Percentiles rank a stretch among this genome's conserved stretches.
phyloP scores from a whole-genome alignment of 2,797 vertebrate species.

The Sibirionetta formosa region DNA sequence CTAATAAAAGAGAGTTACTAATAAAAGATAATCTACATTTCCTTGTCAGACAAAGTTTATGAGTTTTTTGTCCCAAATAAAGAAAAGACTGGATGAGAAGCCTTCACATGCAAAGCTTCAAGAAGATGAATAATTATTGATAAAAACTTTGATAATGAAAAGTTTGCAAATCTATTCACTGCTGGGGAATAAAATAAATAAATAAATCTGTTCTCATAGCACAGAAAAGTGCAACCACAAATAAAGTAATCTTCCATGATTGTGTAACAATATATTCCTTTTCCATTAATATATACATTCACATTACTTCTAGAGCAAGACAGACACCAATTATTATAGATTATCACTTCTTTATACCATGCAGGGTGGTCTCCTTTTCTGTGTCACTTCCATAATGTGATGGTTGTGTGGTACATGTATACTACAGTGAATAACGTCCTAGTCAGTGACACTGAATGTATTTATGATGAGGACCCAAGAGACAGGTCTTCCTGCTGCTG shows the following conservation, averaged over 20 bases:
- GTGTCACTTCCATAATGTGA: neutral
- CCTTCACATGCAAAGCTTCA: conserved; percentile 55
- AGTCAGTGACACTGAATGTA: conserved; percentile 39
- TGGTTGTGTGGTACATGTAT: neutral
- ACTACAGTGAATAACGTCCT: neutral
- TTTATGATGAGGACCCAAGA: neutral
- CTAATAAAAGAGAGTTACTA: conserved; percentile 46
- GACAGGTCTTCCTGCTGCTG: neutral
- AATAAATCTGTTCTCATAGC: neutral
- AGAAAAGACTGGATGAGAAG: conserved; percentile 27
- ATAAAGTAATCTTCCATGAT: conserved; percentile 23
- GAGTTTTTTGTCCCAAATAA: conserved; percentile 57
- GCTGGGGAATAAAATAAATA: neutral
- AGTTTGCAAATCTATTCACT: conserved; percentile 15
- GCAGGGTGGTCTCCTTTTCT: neutral
- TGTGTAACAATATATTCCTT: conserved; percentile 34
- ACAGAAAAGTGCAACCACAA: conserved; percentile 35
- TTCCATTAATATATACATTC: conserved; percentile 11
- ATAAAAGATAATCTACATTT: conserved; percentile 53
- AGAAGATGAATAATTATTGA: conserved; percentile 48
- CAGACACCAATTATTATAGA: conserved; percentile 15
- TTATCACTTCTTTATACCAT: conserved; percentile 32
- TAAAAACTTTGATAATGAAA: conserved; percentile 54
- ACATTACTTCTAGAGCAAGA: conserved; percentile 40
- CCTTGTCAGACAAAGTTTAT: conserved; percentile 60